Conservation (phyloP, 2,113 vertebrate genomes). For the Cricetomys ansorgei region DNA sequence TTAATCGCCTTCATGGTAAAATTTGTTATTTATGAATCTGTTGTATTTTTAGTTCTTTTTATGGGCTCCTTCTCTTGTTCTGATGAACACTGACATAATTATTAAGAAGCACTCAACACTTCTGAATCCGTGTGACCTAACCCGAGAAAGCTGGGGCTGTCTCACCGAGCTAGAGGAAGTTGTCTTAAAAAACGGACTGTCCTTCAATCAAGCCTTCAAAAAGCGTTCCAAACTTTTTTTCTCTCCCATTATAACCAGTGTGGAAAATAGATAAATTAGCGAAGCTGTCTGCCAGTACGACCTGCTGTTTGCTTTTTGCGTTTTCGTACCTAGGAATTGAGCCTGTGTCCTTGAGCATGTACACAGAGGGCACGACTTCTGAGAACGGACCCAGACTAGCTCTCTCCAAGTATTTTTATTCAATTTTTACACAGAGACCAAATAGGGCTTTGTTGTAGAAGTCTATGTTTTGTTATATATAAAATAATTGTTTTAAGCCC, state of each 20-base stretch:
- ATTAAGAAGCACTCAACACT: neutral
- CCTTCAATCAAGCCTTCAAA: neutral
- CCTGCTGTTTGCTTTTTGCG: neutral
- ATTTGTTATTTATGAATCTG: neutral
- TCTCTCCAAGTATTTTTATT: too few species aligned
- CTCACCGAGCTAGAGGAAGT: neutral
- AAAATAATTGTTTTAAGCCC: too few species aligned
- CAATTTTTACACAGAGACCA: too few species aligned
- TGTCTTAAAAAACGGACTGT: neutral
- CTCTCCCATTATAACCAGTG: neutral
- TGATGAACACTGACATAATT: neutral
- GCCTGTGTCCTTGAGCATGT: neutral
- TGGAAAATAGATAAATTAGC: neutral
- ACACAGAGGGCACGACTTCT: too few species aligned
- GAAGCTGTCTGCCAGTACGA: neutral
- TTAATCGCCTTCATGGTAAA: neutral
- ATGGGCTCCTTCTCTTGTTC: neutral
- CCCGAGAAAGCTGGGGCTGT: neutral
- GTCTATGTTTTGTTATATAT: too few species aligned
- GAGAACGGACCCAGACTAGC: too few species aligned
- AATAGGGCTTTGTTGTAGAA: too few species aligned
- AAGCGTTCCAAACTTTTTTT: neutral
- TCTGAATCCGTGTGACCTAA: neutral
- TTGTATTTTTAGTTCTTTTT: conserved; percentile 26
- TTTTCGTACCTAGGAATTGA: neutral